Evolutionary conservation across 1,140 invertebrate species (phyloP).

Genomic region (Apis mellifera): Amel_HAv3.1 CM009941.2:9587501-9588000

Average conservation of each 20-base stretch:
- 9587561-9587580: conserved; percentile 37
- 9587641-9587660: conserved; percentile 35
- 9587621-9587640: conserved; percentile 5
- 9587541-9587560: conserved; percentile 8
- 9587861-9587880: too few relatives aligned
- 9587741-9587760: too few relatives aligned
- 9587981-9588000: too few relatives aligned
- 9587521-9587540: conserved; percentile 46
- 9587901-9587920: too few relatives aligned
- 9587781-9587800: conserved; percentile 6
- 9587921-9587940: too few relatives aligned
- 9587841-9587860: too few relatives aligned
- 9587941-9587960: too few relatives aligned
- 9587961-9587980: too few relatives aligned
- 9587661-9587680: conserved; percentile 37
- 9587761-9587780: neutral
- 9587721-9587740: conserved; percentile 26
- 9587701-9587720: conserved; percentile 44
- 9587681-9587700: conserved; percentile 32
- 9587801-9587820: neutral
- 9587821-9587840: too few relatives aligned
- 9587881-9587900: too few relatives aligned
- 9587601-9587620: conserved; percentile 34
- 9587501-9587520: conserved; percentile 25
- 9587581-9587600: conserved; percentile 30